Base-by-base conservation (phyloP, 2,113 vertebrate genomes). In the Copsychus sechellarum region DNA sequence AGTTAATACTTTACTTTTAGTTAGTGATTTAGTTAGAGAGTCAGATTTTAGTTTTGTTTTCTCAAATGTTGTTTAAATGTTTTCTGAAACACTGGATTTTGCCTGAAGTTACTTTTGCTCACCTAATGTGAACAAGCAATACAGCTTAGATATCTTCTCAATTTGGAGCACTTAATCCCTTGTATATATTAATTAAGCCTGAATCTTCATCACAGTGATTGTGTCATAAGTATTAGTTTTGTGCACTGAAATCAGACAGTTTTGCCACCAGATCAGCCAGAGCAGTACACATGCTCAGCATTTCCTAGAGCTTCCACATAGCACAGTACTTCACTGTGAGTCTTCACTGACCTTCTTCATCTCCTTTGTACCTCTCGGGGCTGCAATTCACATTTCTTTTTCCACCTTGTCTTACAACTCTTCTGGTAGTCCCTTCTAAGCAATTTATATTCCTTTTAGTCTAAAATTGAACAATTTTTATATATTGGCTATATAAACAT, bases 251-350 rank as follows among this genome's bases (percentile, higher is more conserved):
- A 62, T 58, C 60, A 80, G 20, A 14, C 7, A 43, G 8, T 54
- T 81, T 92, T 83, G n/a, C n/a, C 64, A n/a, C 11, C 33, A 54
- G 34, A 12, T 51, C 47, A 66, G 29, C 8, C 33, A 79, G 26
- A 57, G 11, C 11, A 50, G 3, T 28, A 23, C 17, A 36, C 15
- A 40, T 5, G 8, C 1, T 36, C 3, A 0, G 10, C 11, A 18
- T 26, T 42, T 83, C 50, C 28, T 54, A n/a, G 79, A 36, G 2
- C 25, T 73, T 93, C 26, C 3, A 4, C 0, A 5, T 4, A 61
- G 40, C 28, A 12, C 8, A 74, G 7, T 16, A 43, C 22, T 2
- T 54, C 54, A 21, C 24, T 8, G 1, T 22, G 17, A 38, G 11
- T 31, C 38, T 69, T 61, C 45, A 53, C 1, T 42, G 42, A 65